Evolutionary conservation across 2,113 vertebrate species (phyloP), one percentile per base, ranked within the genome.

Genomic region (Leptobrachium leishanense): DNA sequence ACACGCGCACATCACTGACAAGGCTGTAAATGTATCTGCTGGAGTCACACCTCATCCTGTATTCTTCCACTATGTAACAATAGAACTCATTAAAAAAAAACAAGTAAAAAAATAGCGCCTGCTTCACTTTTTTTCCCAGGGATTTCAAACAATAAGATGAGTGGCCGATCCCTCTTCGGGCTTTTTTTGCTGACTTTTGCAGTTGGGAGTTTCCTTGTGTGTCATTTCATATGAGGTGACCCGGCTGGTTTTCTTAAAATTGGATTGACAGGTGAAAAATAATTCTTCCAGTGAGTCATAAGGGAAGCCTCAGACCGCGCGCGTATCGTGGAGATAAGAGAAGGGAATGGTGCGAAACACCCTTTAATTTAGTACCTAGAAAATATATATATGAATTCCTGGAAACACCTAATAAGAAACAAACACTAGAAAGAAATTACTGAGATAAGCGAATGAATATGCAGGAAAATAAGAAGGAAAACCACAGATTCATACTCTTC

Each of bases 31-130:
- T 72, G 70, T 79, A 79, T 79, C 70, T 79, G 70, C 77, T 73
- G 77, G 20, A 70, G 77, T 79, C 77, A 73, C 77, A 79, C 70
- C 70, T 79, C 77, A 73, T 79, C 70, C 70, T 79, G 70, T 79
- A 74, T 67, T 67, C 63, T 79, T 59, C 62, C 44, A 79, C 69
- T 70, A 66, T 50, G 65, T 65, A 72, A 72, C 59, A 79, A 79
- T 65, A 65, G 76, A 41, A 64, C 68, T 72, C 68, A 71, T 78
- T 62, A 78, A 72, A 78, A 40, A 9, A 42, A 42, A 55, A 12
- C 15, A 59, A 62, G 41, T 44, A 43, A 64, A 54, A 53, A 75
- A 5, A 15, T 39, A 39, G 68, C n/a, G 43, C 68, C 74, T 20
- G 50, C 41, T 46, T 68, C 39, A 43, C n/a, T 46, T 42, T 10